Evolutionary conservation across 2,797 vertebrate genomes (phyloP), one percentile per base, ranked within the genome.

Genomic region (Karalla daura): DNA sequence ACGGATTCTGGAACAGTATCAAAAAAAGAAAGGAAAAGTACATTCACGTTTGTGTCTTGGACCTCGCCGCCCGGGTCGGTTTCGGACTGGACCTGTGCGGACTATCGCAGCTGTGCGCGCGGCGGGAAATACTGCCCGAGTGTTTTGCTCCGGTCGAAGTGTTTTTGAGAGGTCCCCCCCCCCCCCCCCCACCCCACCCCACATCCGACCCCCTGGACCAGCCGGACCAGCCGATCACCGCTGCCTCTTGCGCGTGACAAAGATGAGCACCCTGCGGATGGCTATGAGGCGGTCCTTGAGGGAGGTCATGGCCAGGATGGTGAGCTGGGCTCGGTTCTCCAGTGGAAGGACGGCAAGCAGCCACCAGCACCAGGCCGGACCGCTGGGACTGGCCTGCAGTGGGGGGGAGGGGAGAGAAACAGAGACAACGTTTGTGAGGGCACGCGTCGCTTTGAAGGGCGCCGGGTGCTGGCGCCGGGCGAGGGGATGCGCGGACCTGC

Each of bases 351-450:
- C 95, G 0, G 94, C 96, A 40, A 98, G 91, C 25, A 97, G 92
- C 96, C 96, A 98, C 95, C 97, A 98, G 90, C 94, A 95, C 96
- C 98, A 98, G 2, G 95, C 94, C 1, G 98, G 96, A 41, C 96
- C 96, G 43, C 91, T 94, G 24, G 94, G 89, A 78, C 93, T 95
- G 46, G 86, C 94, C 96, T 98, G 89, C 1, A 66, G 33, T 32
- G 14, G 8, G 30, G 21, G 32, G 33, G 36, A n/a, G 8, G 30
- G 21, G 32, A n/a, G 1, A 30, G 9, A 36, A 3, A 15, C 1
- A 12, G 0, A 18, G n/a, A n/a, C n/a, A n/a, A n/a, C n/a, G n/a
- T n/a, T n/a, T n/a, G n/a, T n/a, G n/a, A n/a, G n/a, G n/a, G n/a
- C n/a, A n/a, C n/a, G n/a, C n/a, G n/a, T n/a, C n/a, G n/a, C n/a